Evolutionary conservation across 2,888 invertebrate species (phyloP).

Genomic region (Sinohyriopsis cumingii): DNA sequence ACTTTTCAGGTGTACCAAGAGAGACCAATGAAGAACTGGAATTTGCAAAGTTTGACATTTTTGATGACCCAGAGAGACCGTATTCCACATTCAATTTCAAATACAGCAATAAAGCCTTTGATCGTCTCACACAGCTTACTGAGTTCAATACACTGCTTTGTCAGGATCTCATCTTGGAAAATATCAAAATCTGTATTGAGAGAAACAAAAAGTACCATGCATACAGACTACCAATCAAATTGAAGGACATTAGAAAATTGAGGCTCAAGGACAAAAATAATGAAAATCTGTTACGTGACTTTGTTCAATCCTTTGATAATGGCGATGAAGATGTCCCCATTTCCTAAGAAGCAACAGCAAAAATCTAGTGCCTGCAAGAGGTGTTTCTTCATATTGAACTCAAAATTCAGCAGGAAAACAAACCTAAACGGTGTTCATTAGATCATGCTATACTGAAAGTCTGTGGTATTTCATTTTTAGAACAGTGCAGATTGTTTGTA

Average conservation of each 20-base stretch:
- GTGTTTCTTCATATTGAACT: too few relatives aligned
- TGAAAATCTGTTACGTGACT: conserved; percentile 31
- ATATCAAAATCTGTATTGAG: conserved; percentile 63
- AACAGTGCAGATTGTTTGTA: too few relatives aligned
- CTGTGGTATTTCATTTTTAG: too few relatives aligned
- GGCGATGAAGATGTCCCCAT: conserved; percentile 35
- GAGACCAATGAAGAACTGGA: conserved; percentile 71
- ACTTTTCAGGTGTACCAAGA: conserved; percentile 65
- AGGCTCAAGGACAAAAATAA: conserved; percentile 37
- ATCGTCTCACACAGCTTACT: conserved; percentile 70
- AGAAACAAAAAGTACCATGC: conserved; percentile 45
- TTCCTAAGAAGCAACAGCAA: neutral
- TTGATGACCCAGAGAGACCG: conserved; percentile 70
- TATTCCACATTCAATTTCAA: conserved; percentile 73
- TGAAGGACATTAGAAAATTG: conserved; percentile 55
- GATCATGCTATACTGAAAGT: too few relatives aligned
- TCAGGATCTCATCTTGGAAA: conserved; percentile 66
- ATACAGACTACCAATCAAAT: conserved; percentile 49
- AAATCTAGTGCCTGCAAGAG: too few relatives aligned
- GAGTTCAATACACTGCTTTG: conserved; percentile 72
- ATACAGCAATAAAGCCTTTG: conserved; percentile 70
- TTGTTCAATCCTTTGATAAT: conserved; percentile 36
- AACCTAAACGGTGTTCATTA: too few relatives aligned
- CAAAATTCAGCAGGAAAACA: too few relatives aligned
- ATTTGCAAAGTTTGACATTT: conserved; percentile 72